phyloP scores from a whole-genome alignment of 2,888 invertebrate genomes.

The Metalampra italica region DNA sequence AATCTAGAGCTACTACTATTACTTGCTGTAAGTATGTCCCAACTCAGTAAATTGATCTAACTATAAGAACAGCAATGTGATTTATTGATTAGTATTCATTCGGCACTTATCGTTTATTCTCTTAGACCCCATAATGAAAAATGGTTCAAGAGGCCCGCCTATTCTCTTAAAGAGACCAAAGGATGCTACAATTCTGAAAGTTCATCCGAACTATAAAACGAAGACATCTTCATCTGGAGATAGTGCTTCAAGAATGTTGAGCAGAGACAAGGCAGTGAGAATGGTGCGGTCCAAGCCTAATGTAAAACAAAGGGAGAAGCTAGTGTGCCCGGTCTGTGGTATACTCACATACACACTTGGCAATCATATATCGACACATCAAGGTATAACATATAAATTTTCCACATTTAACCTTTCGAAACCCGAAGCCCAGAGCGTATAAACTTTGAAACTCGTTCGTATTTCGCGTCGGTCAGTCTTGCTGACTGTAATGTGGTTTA shows the following conservation, averaged over 20 bases:
- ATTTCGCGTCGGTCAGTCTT: too few species aligned
- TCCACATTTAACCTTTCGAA: too few species aligned
- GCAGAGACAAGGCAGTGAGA: conserved; percentile 41
- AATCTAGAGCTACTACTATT: conserved; percentile 56
- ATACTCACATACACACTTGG: conserved; percentile 68
- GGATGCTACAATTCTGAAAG: conserved; percentile 63
- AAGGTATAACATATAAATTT: conserved; percentile 49
- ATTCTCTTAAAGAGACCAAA: conserved; percentile 66
- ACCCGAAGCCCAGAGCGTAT: too few species aligned
- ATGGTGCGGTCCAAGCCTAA: conserved; percentile 39
- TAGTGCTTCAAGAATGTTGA: conserved; percentile 20
- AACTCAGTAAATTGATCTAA: not conserved
- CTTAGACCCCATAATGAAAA: conserved; percentile 65
- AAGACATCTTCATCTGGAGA: conserved; percentile 24
- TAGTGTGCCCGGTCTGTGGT: conserved; percentile 73
- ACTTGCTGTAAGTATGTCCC: conserved; percentile 62
- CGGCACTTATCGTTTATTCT: conserved; percentile 11
- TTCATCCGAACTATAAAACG: conserved; percentile 48
- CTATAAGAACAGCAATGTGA: too few species aligned
- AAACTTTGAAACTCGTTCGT: too few species aligned
- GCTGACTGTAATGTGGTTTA: too few species aligned
- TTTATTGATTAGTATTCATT: too few species aligned
- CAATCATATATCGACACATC: conserved; percentile 70
- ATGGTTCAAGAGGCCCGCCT: conserved; percentile 63
- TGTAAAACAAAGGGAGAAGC: conserved; percentile 61